These are phyloP conservation scores for Drosophila trichaetosa DNA, from an alignment of 2,888 invertebrate genomes.

Conservation along the genomic window DNA sequence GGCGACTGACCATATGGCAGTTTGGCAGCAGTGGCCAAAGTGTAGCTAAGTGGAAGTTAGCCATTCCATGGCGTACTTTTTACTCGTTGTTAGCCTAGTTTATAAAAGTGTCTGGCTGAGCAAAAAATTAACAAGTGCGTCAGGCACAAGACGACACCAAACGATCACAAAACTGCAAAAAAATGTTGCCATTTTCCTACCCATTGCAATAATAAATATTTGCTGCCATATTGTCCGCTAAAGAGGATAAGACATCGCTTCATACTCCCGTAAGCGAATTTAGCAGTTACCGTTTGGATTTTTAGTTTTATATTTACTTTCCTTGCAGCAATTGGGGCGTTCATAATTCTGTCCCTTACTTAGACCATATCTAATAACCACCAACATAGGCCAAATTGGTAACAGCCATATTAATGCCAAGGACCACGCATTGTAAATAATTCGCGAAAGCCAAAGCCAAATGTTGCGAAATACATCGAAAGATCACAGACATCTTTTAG, in stretches of 20 bases:
- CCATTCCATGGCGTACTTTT: conserved; percentile 49
- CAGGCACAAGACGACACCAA: conserved; percentile 24
- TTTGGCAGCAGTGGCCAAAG: conserved; percentile 27
- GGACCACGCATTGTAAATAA: conserved; percentile 63
- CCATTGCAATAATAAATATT: conserved; percentile 74
- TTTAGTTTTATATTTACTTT: conserved; percentile 24
- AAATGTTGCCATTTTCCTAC: conserved; percentile 8
- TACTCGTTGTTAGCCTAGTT: conserved; percentile 58
- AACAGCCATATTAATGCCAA: conserved; percentile 44
- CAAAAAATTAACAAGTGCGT: conserved; percentile 52
- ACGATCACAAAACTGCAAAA: conserved; percentile 24
- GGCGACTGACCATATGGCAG: conserved; percentile 2
- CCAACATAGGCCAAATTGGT: conserved; percentile 47
- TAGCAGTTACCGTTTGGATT: conserved; percentile 51
- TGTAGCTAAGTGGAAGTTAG: conserved; percentile 69
- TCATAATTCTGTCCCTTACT: conserved; percentile 64
- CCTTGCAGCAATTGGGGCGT: conserved; percentile 66
- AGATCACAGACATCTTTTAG: background rate
- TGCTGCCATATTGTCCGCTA: conserved; percentile 61
- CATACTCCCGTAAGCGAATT: conserved; percentile 59
- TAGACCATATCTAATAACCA: conserved; percentile 19
- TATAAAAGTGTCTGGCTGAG: conserved; percentile 63
- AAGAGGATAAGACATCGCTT: conserved; percentile 15
- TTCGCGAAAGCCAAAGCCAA: conserved; percentile 56
- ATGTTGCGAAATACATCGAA: conserved; percentile 54